Evolutionary conservation across 2,888 invertebrate species (phyloP).

Genomic region (Stramonita haemastoma): DNA sequence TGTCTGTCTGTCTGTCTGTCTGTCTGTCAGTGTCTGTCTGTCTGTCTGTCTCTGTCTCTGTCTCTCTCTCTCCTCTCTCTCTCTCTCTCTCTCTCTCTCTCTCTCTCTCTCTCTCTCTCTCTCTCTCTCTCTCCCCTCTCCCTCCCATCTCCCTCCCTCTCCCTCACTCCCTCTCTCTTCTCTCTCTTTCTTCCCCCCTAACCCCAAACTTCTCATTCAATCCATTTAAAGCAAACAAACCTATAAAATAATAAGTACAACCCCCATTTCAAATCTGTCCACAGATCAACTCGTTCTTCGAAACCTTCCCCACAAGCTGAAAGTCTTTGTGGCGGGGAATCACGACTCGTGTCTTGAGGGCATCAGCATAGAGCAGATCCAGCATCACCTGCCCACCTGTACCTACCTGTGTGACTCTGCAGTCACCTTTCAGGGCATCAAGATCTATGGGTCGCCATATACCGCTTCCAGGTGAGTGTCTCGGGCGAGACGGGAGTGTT

Average conservation of each 20-base stretch:
- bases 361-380: constrained; percentile 54
- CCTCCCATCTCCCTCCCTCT: background rate
- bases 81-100: constrained; percentile 5
- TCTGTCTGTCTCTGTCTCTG: too few relatives aligned
- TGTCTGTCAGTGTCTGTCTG: too few relatives aligned
- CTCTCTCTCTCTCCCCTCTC: background rate
- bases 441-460: constrained; percentile 73
- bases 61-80: background rate
- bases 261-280: background rate
- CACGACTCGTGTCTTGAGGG: constrained; percentile 66
- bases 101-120: constrained; percentile 11
- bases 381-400: constrained; percentile 59
- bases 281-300: constrained; percentile 64
- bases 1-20: too few relatives aligned
- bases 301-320: constrained; percentile 64
- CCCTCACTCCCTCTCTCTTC: background rate
- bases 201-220: too few relatives aligned
- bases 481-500: too few relatives aligned
- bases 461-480: constrained; percentile 57
- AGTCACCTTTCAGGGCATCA: constrained; percentile 63
- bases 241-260: too few relatives aligned
- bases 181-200: too few relatives aligned
- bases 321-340: constrained; percentile 73
- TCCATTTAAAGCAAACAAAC: too few relatives aligned
- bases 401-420: constrained; percentile 68